A percentile compares a stretch with the other conserved stretches of the same genome.
phyloP scores from a whole-genome alignment of 2,797 vertebrate species.

The Phataginus tetradactyla region DNA sequence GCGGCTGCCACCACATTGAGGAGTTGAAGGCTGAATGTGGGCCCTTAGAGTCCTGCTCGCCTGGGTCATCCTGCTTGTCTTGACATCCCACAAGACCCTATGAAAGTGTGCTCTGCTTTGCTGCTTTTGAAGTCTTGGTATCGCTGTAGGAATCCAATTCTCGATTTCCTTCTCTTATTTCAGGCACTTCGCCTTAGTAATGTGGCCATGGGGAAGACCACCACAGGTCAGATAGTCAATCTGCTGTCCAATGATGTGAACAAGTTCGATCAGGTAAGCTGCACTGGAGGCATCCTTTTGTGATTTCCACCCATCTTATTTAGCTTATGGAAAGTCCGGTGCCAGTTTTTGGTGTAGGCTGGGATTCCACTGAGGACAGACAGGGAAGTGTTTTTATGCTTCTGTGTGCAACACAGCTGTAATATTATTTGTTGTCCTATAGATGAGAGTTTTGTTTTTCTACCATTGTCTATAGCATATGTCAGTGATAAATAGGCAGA shows the following conservation, averaged over 20 bases:
- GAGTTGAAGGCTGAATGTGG: accelerated
- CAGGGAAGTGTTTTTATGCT: neutral
- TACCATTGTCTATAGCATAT: accelerated
- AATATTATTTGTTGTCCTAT: too few species aligned
- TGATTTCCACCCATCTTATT: accelerated
- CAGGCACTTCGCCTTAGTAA: slow-evolving; percentile 94
- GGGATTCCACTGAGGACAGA: neutral
- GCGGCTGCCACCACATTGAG: accelerated
- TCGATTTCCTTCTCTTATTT: slow-evolving; percentile 42
- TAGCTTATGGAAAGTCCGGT: accelerated
- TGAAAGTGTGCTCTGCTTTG: accelerated
- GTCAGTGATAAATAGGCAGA: accelerated
- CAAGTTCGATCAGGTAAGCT: slow-evolving; percentile 94
- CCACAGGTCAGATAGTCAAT: slow-evolving; percentile 97
- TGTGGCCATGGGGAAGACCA: slow-evolving; percentile 93
- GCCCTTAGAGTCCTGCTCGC: neutral
- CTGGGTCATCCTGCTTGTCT: accelerated
- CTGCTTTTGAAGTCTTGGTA: accelerated
- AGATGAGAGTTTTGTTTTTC: neutral
- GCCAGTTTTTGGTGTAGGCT: neutral
- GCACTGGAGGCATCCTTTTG: accelerated
- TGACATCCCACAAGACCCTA: accelerated
- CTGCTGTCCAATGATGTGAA: slow-evolving; percentile 97
- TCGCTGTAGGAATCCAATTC: accelerated
- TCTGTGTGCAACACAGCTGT: neutral